Evolutionary conservation across 2,888 invertebrate genomes (phyloP).

Genomic region (Saturnia japonica): DNA sequence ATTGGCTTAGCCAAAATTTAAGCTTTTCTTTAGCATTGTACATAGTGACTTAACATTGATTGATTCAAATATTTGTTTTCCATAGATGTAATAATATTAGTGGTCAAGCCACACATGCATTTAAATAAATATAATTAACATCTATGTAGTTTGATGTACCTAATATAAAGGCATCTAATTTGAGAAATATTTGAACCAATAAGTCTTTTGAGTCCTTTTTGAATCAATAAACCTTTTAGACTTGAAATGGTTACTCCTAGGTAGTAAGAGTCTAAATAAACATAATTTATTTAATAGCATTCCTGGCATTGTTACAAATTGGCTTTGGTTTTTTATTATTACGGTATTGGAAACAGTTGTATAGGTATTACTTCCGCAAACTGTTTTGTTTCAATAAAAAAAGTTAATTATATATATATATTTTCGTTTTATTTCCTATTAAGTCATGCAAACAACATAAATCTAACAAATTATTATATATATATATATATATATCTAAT

Average conservation of each 20-base stretch:
- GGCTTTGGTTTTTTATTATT: conserved; percentile 30
- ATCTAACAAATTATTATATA: too few relatives aligned
- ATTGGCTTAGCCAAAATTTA: conserved; percentile 85
- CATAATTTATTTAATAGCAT: conserved; percentile 41
- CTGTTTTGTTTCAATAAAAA: conserved; percentile 47
- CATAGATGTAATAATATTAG: not conserved
- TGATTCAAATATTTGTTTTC: conserved; percentile 9
- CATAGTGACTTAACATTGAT: not conserved
- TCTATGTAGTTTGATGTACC: not conserved
- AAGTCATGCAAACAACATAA: too few relatives aligned
- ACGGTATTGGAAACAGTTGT: conserved; percentile 52
- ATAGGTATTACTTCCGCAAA: conserved; percentile 26
- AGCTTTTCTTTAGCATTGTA: conserved; percentile 8
- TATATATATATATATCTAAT: too few relatives aligned
- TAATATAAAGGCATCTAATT: not conserved
- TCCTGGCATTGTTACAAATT: conserved; percentile 46
- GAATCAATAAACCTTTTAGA: conserved; percentile 2
- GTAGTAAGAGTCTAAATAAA: conserved; percentile 36
- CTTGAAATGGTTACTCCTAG: conserved; percentile 15
- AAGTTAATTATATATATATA: not conserved
- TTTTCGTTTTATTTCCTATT: conserved; percentile 22
- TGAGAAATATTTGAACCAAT: conserved; percentile 6
- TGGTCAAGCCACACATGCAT: not conserved
- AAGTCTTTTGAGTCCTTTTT: too few relatives aligned
- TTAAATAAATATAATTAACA: not conserved